Evolutionary conservation across 2,113 vertebrate species (phyloP).

Genomic region (Pheucticus melanocephalus): DNA sequence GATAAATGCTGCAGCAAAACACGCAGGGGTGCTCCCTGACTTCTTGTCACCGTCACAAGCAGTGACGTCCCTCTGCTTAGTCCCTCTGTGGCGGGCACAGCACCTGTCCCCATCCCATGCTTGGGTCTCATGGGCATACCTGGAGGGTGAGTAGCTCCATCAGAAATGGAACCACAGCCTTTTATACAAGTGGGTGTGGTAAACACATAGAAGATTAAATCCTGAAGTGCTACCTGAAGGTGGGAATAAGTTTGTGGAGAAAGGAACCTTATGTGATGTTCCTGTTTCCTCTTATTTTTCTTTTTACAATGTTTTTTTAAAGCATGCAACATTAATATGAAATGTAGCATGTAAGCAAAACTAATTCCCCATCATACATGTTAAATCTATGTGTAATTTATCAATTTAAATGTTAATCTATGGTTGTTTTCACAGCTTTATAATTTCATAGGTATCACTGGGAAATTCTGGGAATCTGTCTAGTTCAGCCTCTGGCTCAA

Average conservation of each 20-base stretch:
- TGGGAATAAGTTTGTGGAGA: not conserved
- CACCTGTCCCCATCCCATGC: not conserved
- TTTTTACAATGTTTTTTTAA: not conserved
- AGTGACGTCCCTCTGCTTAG: not conserved
- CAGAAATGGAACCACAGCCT: not conserved
- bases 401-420: not conserved
- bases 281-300: not conserved
- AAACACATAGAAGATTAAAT: not conserved
- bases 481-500: not conserved
- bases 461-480: not conserved
- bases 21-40: rapidly evolving
- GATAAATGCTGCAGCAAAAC: not conserved
- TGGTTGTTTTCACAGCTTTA: not conserved
- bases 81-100: not conserved
- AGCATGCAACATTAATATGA: not conserved
- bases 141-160: not conserved
- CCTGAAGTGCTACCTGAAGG: not conserved
- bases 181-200: not conserved
- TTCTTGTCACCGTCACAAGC: not conserved
- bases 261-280: not conserved
- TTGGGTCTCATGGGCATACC: not conserved
- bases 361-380: not conserved
- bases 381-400: not conserved
- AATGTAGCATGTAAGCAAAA: not conserved
- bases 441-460: not conserved